Conservation (phyloP, 2,888 invertebrate genomes). For the Lacanobia oleracea region DNA sequence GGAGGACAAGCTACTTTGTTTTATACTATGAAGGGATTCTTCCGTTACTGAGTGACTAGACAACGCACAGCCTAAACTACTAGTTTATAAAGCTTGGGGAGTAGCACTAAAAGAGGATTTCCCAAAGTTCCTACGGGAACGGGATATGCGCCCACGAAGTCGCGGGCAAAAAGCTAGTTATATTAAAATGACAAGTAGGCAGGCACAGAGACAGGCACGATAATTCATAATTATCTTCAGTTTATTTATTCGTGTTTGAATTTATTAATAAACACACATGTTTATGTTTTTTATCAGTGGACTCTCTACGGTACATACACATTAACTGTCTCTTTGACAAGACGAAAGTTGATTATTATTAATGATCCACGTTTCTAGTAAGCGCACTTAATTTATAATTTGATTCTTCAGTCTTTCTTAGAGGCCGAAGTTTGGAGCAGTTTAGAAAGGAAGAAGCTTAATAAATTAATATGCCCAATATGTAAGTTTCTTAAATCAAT, state of each 20-base stretch:
- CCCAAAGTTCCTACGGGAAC: too few species aligned
- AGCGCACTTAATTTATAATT: slow-evolving; percentile 2
- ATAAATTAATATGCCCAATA: not conserved
- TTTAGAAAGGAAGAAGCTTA: not conserved
- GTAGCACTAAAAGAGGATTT: too few species aligned
- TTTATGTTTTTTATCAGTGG: not conserved
- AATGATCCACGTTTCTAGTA: slow-evolving; percentile 12
- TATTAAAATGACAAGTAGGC: too few species aligned
- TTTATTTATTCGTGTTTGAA: not conserved
- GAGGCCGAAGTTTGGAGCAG: not conserved
- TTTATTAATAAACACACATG: slow-evolving; percentile 4
- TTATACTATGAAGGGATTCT: too few species aligned
- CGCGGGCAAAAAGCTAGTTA: not conserved
- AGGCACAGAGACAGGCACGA: not conserved
- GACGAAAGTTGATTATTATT: slow-evolving; percentile 8
- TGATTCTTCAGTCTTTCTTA: not conserved
- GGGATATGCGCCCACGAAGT: too few species aligned
- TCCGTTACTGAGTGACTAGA: too few species aligned
- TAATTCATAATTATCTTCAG: not conserved
- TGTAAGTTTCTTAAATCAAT: not conserved
- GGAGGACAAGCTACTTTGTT: too few species aligned
- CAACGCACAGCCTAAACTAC: too few species aligned
- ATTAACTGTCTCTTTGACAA: not conserved
- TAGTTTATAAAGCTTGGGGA: too few species aligned
- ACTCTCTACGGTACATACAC: not conserved